Evolutionary conservation across 2,113 vertebrate genomes (phyloP), one percentile per base, ranked within the genome.

Genomic region (Saccopteryx leptura): DNA sequence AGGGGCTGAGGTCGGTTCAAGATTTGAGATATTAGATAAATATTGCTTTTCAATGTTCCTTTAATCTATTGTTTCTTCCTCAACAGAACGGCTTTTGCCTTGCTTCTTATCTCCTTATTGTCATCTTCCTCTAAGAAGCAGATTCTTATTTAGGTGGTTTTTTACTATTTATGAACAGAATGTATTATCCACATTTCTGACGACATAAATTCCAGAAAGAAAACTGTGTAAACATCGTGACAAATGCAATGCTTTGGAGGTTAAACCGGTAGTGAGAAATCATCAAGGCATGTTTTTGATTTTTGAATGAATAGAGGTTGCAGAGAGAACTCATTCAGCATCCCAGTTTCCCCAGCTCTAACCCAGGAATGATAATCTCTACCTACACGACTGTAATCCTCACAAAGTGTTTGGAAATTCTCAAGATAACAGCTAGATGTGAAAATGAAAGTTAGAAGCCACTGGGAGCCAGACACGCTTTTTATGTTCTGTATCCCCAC

Each of bases 21-120:
- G 88, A 94, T 97, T 83, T 96, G 93, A 98, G 95, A 98, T 95
- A 97, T 91, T 96, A 96, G 97, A 97, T 96, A 98, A 97, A 98
- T 84, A 95, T 4, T 89, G 85, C 91, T 96, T 96, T 48, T 96
- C 76, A 66, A 93, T 90, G 93, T 97, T 92, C 91, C 89, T 94
- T 65, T 97, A 26, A 15, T 50, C 54, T 91, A 24, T n/a, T 71
- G 10, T 54, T 74, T 63, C 65, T 76, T 9, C 5, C 28, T 3
- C 0, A 54, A 60, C 66, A 84, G 65, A 92, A 95, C 58, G 88
- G 17, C 85, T 63, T 93, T 93, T 93, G 82, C 79, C 85, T 97
- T 87, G 58, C 93, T 97, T 26, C 78, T 84, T n/a, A 69, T 86
- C 87, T 92, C 88, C 82, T 96, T 7, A 48, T 19, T 63, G 94